Evolutionary conservation across 2,113 vertebrate species (phyloP).

Genomic region (Helogale parvula): DNA sequence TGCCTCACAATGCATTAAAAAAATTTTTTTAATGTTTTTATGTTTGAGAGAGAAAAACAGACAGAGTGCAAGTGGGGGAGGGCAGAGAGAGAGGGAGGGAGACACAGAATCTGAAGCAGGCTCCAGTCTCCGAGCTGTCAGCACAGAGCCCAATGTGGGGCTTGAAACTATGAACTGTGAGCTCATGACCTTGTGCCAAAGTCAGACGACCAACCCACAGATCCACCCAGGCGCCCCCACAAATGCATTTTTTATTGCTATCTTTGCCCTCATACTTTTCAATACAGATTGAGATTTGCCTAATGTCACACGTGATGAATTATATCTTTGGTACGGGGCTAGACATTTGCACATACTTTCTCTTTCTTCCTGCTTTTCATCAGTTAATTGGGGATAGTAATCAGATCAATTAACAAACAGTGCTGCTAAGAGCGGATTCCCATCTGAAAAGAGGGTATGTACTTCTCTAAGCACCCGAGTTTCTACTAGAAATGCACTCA

Average conservation of each 20-base stretch:
- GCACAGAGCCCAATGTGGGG: no score
- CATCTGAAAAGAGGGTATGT: neutral
- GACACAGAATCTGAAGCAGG: no score
- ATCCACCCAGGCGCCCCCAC: no score
- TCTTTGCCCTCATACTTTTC: conserved; percentile 30
- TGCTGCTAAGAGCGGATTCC: conserved; percentile 39
- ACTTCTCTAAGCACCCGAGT: neutral
- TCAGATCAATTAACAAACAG: conserved; percentile 13
- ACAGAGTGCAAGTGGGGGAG: no score
- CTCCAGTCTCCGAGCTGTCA: no score
- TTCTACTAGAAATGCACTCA: neutral
- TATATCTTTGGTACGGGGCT: neutral
- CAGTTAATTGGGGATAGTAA: conserved; percentile 26
- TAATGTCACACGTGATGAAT: neutral
- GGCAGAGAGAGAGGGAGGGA: no score
- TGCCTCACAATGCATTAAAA: neutral
- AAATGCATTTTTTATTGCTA: conserved; percentile 19
- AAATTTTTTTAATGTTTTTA: no score
- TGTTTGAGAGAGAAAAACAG: no score
- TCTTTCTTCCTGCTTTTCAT: neutral
- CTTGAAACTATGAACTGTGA: no score
- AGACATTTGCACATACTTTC: neutral
- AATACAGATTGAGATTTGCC: neutral
- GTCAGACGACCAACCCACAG: no score
- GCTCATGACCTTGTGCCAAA: no score